Percentiles rank a stretch among this genome's conserved stretches.
Conservation (phyloP, 2,888 invertebrate species). For the Caenorhabditis sp. region DNA sequence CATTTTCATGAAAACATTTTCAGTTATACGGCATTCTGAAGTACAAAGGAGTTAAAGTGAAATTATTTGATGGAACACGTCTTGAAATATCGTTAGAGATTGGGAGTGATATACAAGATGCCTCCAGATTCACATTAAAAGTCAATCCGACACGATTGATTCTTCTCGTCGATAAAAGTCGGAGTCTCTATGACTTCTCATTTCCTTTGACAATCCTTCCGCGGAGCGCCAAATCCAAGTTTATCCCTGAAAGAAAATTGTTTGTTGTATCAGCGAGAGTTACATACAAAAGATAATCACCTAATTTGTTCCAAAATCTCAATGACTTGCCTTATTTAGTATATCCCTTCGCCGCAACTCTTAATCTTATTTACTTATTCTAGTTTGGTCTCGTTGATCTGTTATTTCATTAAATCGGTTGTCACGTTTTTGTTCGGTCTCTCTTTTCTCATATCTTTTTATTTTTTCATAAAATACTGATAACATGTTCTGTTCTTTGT, state of each 20-base stretch:
- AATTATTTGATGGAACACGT: constrained; percentile 22
- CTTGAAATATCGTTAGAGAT: constrained; percentile 39
- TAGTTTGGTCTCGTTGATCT: background rate
- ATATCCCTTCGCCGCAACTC: too few species aligned
- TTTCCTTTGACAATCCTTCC: constrained; percentile 36
- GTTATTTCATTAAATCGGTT: background rate
- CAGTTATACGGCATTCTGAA: constrained; percentile 21
- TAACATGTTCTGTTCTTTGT: constrained; percentile 5
- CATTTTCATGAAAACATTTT: background rate
- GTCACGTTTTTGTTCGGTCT: constrained; percentile 1
- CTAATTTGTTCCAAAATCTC: too few species aligned
- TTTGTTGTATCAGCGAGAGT: too few species aligned
- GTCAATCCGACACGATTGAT: constrained; percentile 27
- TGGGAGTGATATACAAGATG: background rate
- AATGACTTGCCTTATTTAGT: too few species aligned
- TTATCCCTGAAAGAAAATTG: constrained; percentile 31
- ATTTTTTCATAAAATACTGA: constrained; percentile 2
- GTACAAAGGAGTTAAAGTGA: constrained; percentile 17
- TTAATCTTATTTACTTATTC: background rate
- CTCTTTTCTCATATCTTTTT: constrained; percentile 1
- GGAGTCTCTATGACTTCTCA: constrained; percentile 41
- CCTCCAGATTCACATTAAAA: constrained; percentile 13
- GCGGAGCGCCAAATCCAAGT: constrained; percentile 31
- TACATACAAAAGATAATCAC: too few species aligned
- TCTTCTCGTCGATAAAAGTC: constrained; percentile 32